These are phyloP conservation scores for Himalopsyche japonica DNA, from an alignment of 2,888 invertebrate species.

Conservation along the genomic window DNA sequence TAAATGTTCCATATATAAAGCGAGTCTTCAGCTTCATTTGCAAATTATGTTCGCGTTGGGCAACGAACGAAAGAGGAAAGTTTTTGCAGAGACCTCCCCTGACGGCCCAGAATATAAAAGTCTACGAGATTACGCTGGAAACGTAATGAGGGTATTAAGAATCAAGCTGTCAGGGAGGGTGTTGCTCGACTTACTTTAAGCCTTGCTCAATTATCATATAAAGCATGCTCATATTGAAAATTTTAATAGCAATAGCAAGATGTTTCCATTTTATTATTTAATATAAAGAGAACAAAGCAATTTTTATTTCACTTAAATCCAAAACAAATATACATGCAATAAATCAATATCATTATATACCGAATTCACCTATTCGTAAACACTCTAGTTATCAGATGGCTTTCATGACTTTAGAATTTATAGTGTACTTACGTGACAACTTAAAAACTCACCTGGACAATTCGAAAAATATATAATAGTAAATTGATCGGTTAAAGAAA, in stretches of 20 bases:
- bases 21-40: constrained; percentile 32
- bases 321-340: background rate
- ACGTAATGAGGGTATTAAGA: constrained; percentile 26
- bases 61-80: background rate
- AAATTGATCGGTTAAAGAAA: too few relatives aligned
- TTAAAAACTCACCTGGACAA: too few relatives aligned
- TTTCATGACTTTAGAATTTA: too few relatives aligned
- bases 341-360: too few relatives aligned
- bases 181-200: background rate
- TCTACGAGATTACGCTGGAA: constrained; percentile 6
- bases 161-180: constrained; percentile 13
- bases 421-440: too few relatives aligned
- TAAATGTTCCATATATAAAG: constrained; percentile 32
- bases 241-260: background rate
- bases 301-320: too few relatives aligned
- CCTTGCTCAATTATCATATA: constrained; percentile 27
- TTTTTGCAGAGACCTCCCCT: background rate
- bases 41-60: constrained; percentile 15
- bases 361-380: too few relatives aligned
- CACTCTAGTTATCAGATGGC: too few relatives aligned
- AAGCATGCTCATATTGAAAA: constrained; percentile 26
- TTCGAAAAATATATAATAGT: too few relatives aligned
- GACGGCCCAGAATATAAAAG: background rate
- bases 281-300: too few relatives aligned
- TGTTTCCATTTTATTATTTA: background rate